Percentiles rank a stretch among this genome's conserved stretches.
phyloP scores from a whole-genome alignment of 2,888 invertebrate genomes.

The Macrosoma leucophasiata region DNA sequence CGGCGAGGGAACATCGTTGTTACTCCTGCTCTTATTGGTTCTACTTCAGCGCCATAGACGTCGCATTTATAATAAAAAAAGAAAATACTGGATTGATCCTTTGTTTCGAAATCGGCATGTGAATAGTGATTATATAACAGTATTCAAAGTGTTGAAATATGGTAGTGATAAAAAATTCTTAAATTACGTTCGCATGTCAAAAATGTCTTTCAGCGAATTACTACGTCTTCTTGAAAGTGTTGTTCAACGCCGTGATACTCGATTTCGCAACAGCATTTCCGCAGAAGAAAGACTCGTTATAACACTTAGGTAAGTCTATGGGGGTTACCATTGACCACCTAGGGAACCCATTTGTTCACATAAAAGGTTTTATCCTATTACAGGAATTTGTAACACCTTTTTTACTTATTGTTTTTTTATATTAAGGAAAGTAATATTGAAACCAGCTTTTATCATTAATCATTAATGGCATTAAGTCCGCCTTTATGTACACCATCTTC shows the following conservation, averaged over 20 bases:
- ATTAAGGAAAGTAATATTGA: no score
- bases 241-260: constrained; percentile 10
- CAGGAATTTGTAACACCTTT: no score
- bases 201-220: constrained; percentile 5
- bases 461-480: no score
- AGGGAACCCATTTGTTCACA: neutral
- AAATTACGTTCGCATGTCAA: constrained; percentile 11
- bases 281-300: constrained; percentile 11
- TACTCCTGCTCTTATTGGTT: constrained; percentile 6
- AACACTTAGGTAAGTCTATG: constrained; percentile 8
- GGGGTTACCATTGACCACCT: neutral
- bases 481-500: no score
- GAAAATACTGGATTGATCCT: constrained; percentile 8
- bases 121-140: constrained; percentile 9
- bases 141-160: constrained; percentile 10
- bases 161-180: constrained; percentile 9
- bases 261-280: constrained; percentile 12
- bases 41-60: constrained; percentile 9
- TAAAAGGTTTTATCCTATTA: no score
- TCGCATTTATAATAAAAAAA: constrained; percentile 10
- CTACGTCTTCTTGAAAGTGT: constrained; percentile 4
- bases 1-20: constrained; percentile 6
- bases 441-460: no score
- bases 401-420: no score
- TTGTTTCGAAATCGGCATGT: constrained; percentile 9